Evolutionary conservation across 1,140 invertebrate genomes (phyloP).

Genomic region (Bombus huntii): DNA sequence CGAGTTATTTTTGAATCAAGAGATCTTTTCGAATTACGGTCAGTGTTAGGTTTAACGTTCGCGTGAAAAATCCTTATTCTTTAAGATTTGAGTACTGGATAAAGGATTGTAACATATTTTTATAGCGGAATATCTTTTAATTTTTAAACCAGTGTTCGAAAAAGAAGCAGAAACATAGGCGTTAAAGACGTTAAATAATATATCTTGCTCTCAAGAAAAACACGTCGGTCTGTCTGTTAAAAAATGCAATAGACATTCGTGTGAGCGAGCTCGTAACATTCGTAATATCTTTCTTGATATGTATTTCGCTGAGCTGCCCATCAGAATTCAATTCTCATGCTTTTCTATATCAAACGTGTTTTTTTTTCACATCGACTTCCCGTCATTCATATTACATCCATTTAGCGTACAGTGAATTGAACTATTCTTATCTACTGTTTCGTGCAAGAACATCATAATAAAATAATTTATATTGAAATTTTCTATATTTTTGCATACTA

Average conservation of each 20-base stretch:
- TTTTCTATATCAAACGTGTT: not conserved
- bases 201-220: not conserved
- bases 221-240: not conserved
- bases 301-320: not conserved
- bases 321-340: slow-evolving; percentile 10
- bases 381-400: not conserved
- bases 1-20: not conserved
- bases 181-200: not conserved
- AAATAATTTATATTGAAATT: too few species aligned
- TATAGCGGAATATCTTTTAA: not conserved
- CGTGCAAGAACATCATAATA: not conserved
- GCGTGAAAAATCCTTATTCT: not conserved
- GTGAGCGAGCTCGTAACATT: too few species aligned
- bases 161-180: not conserved
- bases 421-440: too few species aligned
- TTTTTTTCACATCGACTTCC: not conserved
- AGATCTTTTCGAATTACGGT: not conserved
- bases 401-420: not conserved
- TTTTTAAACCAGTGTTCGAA: not conserved
- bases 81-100: not conserved
- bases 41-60: not conserved
- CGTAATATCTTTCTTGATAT: not conserved
- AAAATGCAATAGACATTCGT: not conserved
- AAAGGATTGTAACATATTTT: too few species aligned
- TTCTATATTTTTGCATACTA: too few species aligned